phyloP scores from a whole-genome alignment of 2,113 vertebrate genomes.

The Vimba vimba region DNA sequence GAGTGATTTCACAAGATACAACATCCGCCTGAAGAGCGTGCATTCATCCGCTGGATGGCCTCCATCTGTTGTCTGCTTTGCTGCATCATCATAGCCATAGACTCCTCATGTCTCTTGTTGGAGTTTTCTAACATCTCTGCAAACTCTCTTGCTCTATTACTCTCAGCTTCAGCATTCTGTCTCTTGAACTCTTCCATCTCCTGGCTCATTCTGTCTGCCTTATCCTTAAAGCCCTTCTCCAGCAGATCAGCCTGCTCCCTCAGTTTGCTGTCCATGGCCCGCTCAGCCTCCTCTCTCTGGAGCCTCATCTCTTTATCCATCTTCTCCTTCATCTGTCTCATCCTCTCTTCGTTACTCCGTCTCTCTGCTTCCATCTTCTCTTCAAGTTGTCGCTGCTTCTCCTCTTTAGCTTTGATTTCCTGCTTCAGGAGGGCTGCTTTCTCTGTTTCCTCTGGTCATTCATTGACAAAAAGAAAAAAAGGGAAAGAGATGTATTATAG shows the following conservation, averaged over 20 bases:
- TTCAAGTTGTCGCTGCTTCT: background rate
- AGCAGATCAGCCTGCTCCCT: conserved; percentile 40
- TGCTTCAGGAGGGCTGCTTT: conserved; percentile 1
- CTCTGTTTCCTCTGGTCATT: conserved; percentile 12
- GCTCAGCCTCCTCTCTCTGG: conserved; percentile 14
- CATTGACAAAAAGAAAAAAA: background rate
- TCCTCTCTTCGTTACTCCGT: conserved; percentile 33
- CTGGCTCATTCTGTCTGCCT: conserved; percentile 35
- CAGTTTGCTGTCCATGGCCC: conserved; percentile 45
- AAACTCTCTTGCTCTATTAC: background rate
- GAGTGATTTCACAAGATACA: background rate
- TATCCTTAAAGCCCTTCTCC: conserved; percentile 6
- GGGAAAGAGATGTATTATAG: background rate
- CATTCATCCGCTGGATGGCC: background rate
- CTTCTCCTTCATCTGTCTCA: conserved; percentile 28
- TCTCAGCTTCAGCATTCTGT: background rate
- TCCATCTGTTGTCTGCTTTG: background rate
- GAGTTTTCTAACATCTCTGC: background rate
- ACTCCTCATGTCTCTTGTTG: background rate
- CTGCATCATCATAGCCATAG: conserved; percentile 10
- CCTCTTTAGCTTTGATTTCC: conserved; percentile 38
- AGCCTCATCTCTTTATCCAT: conserved; percentile 38
- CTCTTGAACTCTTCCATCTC: conserved; percentile 35
- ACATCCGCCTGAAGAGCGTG: background rate
- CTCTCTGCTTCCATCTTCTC: conserved; percentile 29